phyloP scores from a whole-genome alignment of 1,140 invertebrate species.

The Microplitis mediator region DNA sequence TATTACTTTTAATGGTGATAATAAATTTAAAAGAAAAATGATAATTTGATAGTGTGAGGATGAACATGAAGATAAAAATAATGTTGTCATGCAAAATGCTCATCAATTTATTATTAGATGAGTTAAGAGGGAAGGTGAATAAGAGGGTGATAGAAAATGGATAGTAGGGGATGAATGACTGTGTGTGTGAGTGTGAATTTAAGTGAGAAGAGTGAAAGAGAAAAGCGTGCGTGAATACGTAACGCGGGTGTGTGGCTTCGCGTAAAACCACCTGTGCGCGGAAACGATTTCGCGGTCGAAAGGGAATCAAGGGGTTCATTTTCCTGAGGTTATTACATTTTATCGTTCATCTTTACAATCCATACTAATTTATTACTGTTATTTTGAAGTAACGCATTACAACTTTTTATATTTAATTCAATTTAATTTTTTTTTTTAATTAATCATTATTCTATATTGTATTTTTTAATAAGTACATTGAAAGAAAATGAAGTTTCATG shows the following conservation, averaged over 20 bases:
- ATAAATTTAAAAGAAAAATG: not conserved
- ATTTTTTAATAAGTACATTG: too few relatives aligned
- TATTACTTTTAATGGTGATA: not conserved
- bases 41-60: not conserved
- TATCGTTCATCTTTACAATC: not conserved
- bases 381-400: too few relatives aligned
- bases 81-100: slow-evolving; percentile 30
- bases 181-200: slow-evolving; percentile 29
- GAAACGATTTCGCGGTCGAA: slow-evolving; percentile 30
- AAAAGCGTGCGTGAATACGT: slow-evolving; percentile 28
- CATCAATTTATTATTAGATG: slow-evolving; percentile 43
- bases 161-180: too few relatives aligned
- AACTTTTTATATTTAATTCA: too few relatives aligned
- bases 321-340: not conserved
- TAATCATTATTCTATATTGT: too few relatives aligned
- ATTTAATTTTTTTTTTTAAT: too few relatives aligned
- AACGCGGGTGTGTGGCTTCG: slow-evolving; percentile 16
- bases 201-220: slow-evolving; percentile 23
- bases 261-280: slow-evolving; percentile 40
- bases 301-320: slow-evolving; percentile 15
- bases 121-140: not conserved
- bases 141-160: too few relatives aligned
- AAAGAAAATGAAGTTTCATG: too few relatives aligned
- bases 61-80: not conserved
- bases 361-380: too few relatives aligned